Conservation (phyloP, 2,113 vertebrate species). For the Triplophysa siluroides region DNA sequence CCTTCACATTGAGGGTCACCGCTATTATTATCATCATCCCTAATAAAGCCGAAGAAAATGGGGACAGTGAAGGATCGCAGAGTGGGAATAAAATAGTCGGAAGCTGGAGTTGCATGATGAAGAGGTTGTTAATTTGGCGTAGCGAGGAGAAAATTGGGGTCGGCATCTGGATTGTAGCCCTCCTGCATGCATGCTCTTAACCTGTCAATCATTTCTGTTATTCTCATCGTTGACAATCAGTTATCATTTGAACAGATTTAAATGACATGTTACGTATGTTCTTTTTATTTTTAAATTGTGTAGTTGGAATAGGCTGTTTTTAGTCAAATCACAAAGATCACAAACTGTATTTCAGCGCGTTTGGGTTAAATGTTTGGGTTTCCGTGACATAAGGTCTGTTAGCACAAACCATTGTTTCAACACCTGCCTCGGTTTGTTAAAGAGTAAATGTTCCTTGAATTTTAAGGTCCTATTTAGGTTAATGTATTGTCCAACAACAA, state of each 20-base stretch:
- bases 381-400: too few species aligned
- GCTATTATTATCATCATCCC: slow-evolving; percentile 62
- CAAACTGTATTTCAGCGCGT: too few species aligned
- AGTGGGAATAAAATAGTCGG: slow-evolving; percentile 6
- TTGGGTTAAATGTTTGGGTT: too few species aligned
- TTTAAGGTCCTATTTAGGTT: too few species aligned
- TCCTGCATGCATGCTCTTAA: slow-evolving; percentile 7
- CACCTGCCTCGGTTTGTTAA: too few species aligned
- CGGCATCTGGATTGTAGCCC: slow-evolving; percentile 13
- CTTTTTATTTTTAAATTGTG: not conserved
- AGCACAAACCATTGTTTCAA: too few species aligned
- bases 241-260: not conserved
- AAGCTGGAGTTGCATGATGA: slow-evolving; percentile 35
- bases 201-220: slow-evolving; percentile 28
- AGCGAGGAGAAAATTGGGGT: slow-evolving; percentile 15
- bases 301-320: too few species aligned
- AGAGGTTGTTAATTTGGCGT: slow-evolving; percentile 50
- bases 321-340: too few species aligned
- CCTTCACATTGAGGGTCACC: slow-evolving; percentile 60
- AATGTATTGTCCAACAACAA: too few species aligned
- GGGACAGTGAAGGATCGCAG: slow-evolving; percentile 53
- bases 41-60: slow-evolving; percentile 58
- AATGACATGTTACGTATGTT: not conserved
- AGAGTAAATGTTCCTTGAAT: too few species aligned
- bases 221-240: not conserved